Evolutionary conservation across 2,797 vertebrate species (phyloP), one percentile per base, ranked within the genome.

Genomic region (Chloroceryle inda): DNA sequence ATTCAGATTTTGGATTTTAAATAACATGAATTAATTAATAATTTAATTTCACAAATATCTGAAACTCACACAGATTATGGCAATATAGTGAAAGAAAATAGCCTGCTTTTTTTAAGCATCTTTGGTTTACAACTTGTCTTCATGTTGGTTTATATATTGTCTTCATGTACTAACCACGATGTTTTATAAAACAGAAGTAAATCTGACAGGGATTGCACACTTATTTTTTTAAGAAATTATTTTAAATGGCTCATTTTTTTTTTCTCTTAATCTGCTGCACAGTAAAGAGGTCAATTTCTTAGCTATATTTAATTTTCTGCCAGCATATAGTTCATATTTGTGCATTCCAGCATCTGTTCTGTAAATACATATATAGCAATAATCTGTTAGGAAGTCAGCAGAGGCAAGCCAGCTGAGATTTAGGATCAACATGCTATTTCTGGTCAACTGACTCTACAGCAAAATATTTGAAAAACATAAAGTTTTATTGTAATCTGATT

Each of bases 381-480:
- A 55, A 7, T 24, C 33, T 85, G 38, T 59, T 45, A 55, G 21
- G 45, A 85, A 72, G 59, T 74, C 0, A 0, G 16, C 64, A 88
- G 69, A 91, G 62, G 24, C 38, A 91, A 92, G 47, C 40, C n/a
- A 8, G 58, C 38, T 75, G 75, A 94, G 47, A 89, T 81, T 56
- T 77, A 77, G 21, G 58, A 89, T 78, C 66, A 94, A 59, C 42
- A 49, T 53, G 24, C 10, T 89, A 38, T 83, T 83, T 93, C 62
- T 89, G 75, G 44, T 81, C n/a, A 78, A 84, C 83, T 66, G 92
- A 52, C 58, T 73, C 72, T 86, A 45, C 35, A 88, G 38, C 13
- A 68, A 83, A 89, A 47, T 78, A 80, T 80, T 62, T 52, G 29
- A 84, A 87, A 82, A 95, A 76, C 31, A 82, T 52, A 58, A 74